Conservation (phyloP, 2,113 vertebrate genomes). For the Ardeotis arabs region DNA sequence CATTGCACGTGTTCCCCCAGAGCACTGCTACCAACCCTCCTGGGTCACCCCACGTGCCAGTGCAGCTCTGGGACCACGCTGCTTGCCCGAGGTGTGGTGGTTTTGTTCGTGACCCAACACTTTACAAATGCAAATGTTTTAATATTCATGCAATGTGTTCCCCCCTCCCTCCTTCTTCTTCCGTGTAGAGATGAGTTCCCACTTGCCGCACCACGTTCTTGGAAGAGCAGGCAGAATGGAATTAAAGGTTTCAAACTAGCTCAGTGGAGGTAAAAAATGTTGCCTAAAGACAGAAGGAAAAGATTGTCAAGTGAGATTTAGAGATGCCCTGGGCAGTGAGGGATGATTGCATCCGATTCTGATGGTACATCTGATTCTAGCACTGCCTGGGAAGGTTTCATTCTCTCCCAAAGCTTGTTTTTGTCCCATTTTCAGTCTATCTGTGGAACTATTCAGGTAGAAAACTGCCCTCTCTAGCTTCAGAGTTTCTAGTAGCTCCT, state of each 20-base stretch:
- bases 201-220: conserved; percentile 4
- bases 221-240: conserved; percentile 38
- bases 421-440: not conserved
- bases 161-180: not conserved
- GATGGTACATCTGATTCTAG: not conserved
- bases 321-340: conserved; percentile 38
- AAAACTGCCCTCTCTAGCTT: conserved; percentile 12
- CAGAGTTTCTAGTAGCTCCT: not conserved
- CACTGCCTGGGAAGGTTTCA: not conserved
- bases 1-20: accelerated
- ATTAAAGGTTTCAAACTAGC: conserved; percentile 43
- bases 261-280: conserved; percentile 57
- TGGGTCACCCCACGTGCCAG: not conserved
- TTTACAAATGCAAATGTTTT: not conserved
- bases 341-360: not conserved
- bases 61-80: accelerated
- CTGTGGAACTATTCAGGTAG: not conserved
- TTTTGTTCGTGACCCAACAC: not conserved
- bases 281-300: conserved; percentile 61
- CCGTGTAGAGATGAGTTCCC: conserved; percentile 17
- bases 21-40: not conserved
- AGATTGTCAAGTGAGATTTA: conserved; percentile 57
- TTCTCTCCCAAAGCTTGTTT: not conserved
- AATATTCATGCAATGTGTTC: not conserved
- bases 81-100: not conserved